Evolutionary conservation across 2,888 invertebrate species (phyloP), one percentile per base, ranked within the genome.

Genomic region (Mermis nigrescens): DNA sequence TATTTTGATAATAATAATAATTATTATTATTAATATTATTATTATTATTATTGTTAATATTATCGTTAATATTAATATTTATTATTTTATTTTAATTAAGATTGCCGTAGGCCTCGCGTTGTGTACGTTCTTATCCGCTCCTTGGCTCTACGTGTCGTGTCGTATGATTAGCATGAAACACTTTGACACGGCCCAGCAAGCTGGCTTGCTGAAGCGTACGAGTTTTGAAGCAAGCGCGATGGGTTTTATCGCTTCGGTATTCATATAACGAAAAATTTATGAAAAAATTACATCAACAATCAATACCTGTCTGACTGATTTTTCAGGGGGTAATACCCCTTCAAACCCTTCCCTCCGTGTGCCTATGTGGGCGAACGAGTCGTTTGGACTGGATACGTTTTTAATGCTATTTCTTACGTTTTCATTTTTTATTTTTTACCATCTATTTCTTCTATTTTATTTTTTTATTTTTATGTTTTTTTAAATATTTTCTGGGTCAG

Each of bases 51-150:
- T 22, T 31, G 29, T 58, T 28, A 56, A 38, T 19, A 12, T 38
- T 38, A 7, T 38, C 19, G 19, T 12, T 38, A 7, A 12, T 38
- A 38, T 38, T 38, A 12, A 12, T 38, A 38, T 38, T 38, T 38
- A 19, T 38, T 38, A 12, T 19, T 38, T n/a, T n/a, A 38, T 38
- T 38, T 12, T 38, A 12, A 72, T 77, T 55, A 72, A 88, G 84
- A 83, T 91, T 74, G 90, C 91, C 0, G 86, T 85, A 58, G 85
- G 88, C 31, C 86, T 92, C 86, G 91, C 92, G 2, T 84, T 86
- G 1, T 88, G 90, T 67, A 94, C 92, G 0, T 88, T 92, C 70
- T 77, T 92, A 27, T 90, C 91, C 19, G 92, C 88, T 0, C 92
- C 92, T 0, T 78, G 92, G 66, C 91, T 92, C 86, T 91, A 89